These are phyloP conservation scores for Reticulitermes speratus DNA, from an alignment of 1,140 invertebrate species.

Conservation along the genomic window DNA sequence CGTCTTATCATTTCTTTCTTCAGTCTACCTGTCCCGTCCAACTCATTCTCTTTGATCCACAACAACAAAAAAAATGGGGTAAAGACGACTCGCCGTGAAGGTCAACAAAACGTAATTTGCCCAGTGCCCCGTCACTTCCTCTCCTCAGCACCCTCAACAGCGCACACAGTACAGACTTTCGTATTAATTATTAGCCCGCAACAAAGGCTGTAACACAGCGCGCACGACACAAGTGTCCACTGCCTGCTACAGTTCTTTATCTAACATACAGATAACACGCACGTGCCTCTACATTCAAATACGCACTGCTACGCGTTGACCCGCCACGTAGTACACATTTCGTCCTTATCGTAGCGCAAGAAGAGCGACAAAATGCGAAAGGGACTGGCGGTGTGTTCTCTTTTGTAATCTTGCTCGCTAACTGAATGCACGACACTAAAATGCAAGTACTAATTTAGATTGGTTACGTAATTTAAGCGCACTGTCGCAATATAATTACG, in stretches of 20 bases:
- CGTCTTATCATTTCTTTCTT: too few relatives aligned
- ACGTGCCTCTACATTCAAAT: neutral
- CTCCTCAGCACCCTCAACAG: too few relatives aligned
- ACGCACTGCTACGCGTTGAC: neutral
- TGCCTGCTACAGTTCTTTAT: neutral
- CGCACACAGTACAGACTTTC: neutral
- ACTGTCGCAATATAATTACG: neutral
- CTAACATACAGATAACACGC: neutral
- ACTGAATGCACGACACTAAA: neutral
- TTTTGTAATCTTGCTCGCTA: neutral
- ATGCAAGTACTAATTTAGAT: neutral
- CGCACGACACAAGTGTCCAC: neutral
- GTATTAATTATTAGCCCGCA: neutral
- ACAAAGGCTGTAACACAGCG: neutral
- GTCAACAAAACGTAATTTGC: too few relatives aligned
- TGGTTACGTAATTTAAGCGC: neutral
- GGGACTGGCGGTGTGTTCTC: neutral
- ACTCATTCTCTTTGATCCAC: too few relatives aligned
- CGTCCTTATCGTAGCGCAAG: neutral
- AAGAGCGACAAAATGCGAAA: neutral
- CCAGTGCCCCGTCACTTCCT: too few relatives aligned
- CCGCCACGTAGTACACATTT: neutral
- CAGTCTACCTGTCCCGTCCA: too few relatives aligned
- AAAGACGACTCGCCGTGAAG: too few relatives aligned
- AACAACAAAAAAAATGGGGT: too few relatives aligned